A percentile compares a stretch with the other conserved stretches of the same genome.
Conservation (phyloP, 1,140 invertebrate species). For the Pinna nobilis region DNA sequence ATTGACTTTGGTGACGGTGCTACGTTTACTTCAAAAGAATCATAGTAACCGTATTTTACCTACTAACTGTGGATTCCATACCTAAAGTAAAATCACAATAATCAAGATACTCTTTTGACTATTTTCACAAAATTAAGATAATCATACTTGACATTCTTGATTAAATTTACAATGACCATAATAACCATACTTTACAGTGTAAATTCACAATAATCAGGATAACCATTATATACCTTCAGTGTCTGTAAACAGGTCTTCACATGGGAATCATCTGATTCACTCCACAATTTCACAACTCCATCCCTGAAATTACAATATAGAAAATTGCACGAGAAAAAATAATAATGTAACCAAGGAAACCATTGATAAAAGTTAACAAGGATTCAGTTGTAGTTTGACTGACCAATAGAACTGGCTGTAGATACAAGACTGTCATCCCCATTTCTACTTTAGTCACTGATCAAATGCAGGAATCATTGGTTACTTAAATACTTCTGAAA, state of each 20-base stretch:
- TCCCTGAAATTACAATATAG: slow-evolving; percentile 49
- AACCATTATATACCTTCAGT: neutral
- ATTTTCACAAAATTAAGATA: no score
- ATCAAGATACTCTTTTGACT: no score
- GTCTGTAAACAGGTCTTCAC: neutral
- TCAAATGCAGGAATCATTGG: neutral
- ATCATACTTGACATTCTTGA: no score
- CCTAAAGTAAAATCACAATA: no score
- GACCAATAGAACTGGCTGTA: neutral
- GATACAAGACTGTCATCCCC: neutral
- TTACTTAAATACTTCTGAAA: neutral
- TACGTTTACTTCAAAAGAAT: no score
- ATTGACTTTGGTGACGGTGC: no score
- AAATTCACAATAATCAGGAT: neutral
- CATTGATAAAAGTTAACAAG: no score
- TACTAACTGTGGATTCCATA: no score
- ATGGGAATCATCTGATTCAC: neutral
- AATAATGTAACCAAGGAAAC: neutral
- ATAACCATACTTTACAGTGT: neutral
- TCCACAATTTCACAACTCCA: slow-evolving; percentile 60
- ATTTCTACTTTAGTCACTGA: neutral
- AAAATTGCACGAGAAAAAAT: neutral
- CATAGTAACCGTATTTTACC: no score
- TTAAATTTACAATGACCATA: neutral
- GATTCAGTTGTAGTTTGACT: no score